Conservation (phyloP, 2,888 invertebrate species). For the Mayetiola destructor region DNA sequence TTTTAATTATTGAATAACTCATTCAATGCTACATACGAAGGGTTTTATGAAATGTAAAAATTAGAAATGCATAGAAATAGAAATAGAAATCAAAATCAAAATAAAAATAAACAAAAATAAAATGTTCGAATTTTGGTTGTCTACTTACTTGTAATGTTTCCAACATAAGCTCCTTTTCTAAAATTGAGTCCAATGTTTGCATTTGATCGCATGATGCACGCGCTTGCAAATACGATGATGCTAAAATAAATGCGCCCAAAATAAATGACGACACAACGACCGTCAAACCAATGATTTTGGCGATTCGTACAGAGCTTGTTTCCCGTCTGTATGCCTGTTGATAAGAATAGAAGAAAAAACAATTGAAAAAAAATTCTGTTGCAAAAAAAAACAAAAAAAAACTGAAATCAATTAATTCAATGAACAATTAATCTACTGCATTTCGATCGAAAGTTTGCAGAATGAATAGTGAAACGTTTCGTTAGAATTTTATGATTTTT, state of each 20-base stretch:
- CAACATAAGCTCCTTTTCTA: slow-evolving; percentile 53
- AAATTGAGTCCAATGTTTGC: slow-evolving; percentile 50
- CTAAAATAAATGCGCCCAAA: slow-evolving; percentile 67
- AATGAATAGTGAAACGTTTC: too few species aligned
- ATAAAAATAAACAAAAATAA: background rate
- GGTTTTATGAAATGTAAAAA: background rate
- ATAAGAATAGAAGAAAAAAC: slow-evolving; percentile 13
- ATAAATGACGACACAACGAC: slow-evolving; percentile 67
- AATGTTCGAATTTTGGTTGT: background rate
- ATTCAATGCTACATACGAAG: background rate
- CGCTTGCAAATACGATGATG: slow-evolving; percentile 70
- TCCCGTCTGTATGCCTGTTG: slow-evolving; percentile 62
- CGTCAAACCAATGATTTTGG: slow-evolving; percentile 70
- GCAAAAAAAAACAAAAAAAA: background rate
- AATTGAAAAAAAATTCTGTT: background rate
- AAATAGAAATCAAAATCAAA: background rate
- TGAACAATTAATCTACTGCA: too few species aligned
- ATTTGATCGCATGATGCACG: slow-evolving; percentile 65
- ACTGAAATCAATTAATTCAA: background rate
- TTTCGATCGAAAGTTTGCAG: too few species aligned
- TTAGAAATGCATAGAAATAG: too few species aligned
- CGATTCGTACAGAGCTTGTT: slow-evolving; percentile 70
- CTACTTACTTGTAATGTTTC: slow-evolving; percentile 56
- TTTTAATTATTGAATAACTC: background rate
- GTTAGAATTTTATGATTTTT: too few species aligned